Evolutionary conservation across 2,888 invertebrate genomes (phyloP), one percentile per base, ranked within the genome.

Genomic region (Cancer borealis): DNA sequence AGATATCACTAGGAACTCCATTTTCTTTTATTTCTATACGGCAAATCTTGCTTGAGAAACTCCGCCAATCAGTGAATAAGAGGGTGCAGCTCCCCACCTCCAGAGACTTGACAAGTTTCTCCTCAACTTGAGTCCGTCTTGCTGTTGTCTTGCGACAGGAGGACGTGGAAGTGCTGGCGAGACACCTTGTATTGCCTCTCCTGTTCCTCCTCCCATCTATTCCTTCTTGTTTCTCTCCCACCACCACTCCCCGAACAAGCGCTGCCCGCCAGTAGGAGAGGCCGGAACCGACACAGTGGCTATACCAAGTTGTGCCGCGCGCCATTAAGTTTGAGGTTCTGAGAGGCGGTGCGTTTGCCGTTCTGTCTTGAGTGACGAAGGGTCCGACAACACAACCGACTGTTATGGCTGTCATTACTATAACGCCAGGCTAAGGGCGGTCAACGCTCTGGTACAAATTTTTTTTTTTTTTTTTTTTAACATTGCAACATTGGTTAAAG

Each of bases 351-450:
- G 30, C 30, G 79, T 12, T 12, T 30, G 79, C 30, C 79, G 30
- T 30, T 79, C 30, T 79, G 79, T 30, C 79, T 79, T 79, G 79
- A 79, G 79, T 73, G 79, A 79, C 79, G 79, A 21, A 79, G 30
- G 79, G 79, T 1, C 12, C 12, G 30, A 79, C 79, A 79, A 30
- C 30, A 79, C 79, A n/a, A 2, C n/a, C 66, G n/a, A 66, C 14
- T 21, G 66, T 66, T 66, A 66, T 66, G 66, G n/a, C 66, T 21
- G 66, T 21, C 66, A 66, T 66, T 66, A 66, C 66, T 66, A n/a
- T 54, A 66, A 66, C 66, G n/a, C 66, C 17, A 17, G 54, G 17
- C 54, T 54, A 17, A 3, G 10, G 8, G 54, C 54, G 12, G 3
- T 12, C 12, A 12, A 12, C 49, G 12, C 49, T 49, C 39, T 39